Evolutionary conservation across 2,113 vertebrate species (phyloP).

Genomic region (Solea solea): DNA sequence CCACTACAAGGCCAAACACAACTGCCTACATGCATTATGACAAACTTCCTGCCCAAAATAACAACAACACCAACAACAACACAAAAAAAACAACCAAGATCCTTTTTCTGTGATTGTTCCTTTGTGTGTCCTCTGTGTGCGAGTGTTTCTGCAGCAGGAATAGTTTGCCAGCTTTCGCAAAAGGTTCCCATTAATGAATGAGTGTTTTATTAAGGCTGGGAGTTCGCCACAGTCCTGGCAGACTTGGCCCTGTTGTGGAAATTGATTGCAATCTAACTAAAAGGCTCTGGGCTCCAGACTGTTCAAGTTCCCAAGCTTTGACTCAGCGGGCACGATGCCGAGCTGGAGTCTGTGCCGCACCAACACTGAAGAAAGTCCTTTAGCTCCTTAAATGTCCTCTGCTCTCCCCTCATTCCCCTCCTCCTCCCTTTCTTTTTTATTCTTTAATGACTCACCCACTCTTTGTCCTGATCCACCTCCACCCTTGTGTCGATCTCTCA

Average conservation of each 20-base stretch:
- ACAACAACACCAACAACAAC: background rate
- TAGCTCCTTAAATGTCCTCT: conserved; percentile 50
- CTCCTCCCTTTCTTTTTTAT: conserved; percentile 47
- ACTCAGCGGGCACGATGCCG: conserved; percentile 40
- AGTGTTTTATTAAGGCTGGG: conserved; percentile 53
- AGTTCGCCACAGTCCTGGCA: conserved; percentile 30
- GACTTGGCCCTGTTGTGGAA: conserved; percentile 56
- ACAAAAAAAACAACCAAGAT: background rate
- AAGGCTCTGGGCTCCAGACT: conserved; percentile 56
- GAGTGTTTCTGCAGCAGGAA: conserved; percentile 35
- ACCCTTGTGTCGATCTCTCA: conserved; percentile 37
- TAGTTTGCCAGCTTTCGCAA: conserved; percentile 36
- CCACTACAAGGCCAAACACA: conserved; percentile 24
- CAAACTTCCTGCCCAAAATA: conserved; percentile 27
- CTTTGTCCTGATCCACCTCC: conserved; percentile 70
- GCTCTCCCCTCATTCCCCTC: conserved; percentile 12
- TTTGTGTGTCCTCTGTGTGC: background rate
- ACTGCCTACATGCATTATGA: conserved; percentile 32
- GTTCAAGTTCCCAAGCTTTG: conserved; percentile 49
- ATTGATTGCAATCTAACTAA: conserved; percentile 75
- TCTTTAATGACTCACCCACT: conserved; percentile 73
- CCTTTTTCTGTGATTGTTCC: conserved; percentile 18
- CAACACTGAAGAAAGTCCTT: conserved; percentile 61
- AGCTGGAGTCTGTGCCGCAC: conserved; percentile 35
- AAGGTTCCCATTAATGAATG: conserved; percentile 52